Conservation (phyloP, 2,888 invertebrate genomes). For the Cactoblastis cactorum region DNA sequence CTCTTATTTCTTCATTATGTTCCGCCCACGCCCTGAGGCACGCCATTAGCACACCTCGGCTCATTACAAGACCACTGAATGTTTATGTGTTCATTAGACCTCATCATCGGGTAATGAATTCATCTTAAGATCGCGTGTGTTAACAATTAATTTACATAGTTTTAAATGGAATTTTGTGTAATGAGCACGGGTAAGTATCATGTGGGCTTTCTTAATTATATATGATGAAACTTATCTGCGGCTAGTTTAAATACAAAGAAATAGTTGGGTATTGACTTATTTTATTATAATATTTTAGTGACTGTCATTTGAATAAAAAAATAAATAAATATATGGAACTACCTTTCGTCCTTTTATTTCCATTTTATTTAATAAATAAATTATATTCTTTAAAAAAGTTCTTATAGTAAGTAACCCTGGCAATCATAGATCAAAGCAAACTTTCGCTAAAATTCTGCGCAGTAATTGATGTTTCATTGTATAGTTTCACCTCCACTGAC, state of each 20-base stretch:
- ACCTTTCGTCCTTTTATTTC: too few relatives aligned
- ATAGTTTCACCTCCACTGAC: neutral
- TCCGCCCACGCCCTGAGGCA: constrained; percentile 7
- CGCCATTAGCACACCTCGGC: constrained; percentile 23
- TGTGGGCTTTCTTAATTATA: neutral
- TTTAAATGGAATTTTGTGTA: neutral
- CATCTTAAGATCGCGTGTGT: constrained; percentile 12
- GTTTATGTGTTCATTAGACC: constrained; percentile 22
- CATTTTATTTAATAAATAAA: too few relatives aligned
- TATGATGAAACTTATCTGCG: neutral
- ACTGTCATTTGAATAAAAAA: too few relatives aligned
- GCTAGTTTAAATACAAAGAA: too few relatives aligned
- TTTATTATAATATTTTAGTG: too few relatives aligned
- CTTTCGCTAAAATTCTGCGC: neutral
- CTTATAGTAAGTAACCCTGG: too few relatives aligned
- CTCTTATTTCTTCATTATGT: neutral
- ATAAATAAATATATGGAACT: too few relatives aligned
- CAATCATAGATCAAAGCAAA: neutral
- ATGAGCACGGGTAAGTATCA: neutral
- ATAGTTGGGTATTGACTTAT: too few relatives aligned
- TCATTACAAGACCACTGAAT: constrained; percentile 22
- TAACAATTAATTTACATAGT: neutral
- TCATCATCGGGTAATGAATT: neutral
- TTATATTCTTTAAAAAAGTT: too few relatives aligned
- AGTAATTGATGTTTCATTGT: neutral